Percentiles rank a stretch among this genome's conserved stretches.
phyloP scores from a whole-genome alignment of 2,113 vertebrate species.

The Chionodraco myersi region DNA sequence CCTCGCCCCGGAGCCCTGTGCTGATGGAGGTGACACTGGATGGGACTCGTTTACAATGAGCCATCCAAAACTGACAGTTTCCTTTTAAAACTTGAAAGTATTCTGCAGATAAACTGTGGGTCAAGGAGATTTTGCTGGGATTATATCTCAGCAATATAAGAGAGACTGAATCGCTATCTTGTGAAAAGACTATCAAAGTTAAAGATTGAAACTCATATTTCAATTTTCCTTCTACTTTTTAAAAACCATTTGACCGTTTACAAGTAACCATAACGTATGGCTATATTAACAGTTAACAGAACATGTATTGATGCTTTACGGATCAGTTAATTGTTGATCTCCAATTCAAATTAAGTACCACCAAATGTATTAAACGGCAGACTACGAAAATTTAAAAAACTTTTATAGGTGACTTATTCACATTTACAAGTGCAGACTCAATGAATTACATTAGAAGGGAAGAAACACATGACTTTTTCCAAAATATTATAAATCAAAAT shows the following conservation, averaged over 20 bases:
- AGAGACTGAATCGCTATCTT: background rate
- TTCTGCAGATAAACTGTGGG: background rate
- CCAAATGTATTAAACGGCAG: background rate
- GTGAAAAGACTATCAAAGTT: background rate
- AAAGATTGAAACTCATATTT: background rate
- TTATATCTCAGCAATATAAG: background rate
- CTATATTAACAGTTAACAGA: no score
- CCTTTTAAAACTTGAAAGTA: constrained; percentile 12
- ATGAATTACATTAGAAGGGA: background rate
- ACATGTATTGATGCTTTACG: background rate
- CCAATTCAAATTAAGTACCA: background rate
- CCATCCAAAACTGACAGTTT: constrained; percentile 23
- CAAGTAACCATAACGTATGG: background rate
- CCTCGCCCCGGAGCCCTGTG: constrained; percentile 40
- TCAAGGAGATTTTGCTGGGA: background rate
- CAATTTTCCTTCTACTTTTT: background rate
- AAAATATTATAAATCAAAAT: no score
- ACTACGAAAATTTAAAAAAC: background rate
- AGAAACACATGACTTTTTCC: background rate
- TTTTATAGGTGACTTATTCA: background rate
- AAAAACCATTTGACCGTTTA: background rate
- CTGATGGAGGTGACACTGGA: constrained; percentile 67
- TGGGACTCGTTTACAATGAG: constrained; percentile 38
- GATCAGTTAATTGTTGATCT: background rate
- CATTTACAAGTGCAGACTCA: background rate